Percentiles rank a stretch among this genome's conserved stretches.
phyloP scores from a whole-genome alignment of 2,888 invertebrate species.

The Dicycla oo region DNA sequence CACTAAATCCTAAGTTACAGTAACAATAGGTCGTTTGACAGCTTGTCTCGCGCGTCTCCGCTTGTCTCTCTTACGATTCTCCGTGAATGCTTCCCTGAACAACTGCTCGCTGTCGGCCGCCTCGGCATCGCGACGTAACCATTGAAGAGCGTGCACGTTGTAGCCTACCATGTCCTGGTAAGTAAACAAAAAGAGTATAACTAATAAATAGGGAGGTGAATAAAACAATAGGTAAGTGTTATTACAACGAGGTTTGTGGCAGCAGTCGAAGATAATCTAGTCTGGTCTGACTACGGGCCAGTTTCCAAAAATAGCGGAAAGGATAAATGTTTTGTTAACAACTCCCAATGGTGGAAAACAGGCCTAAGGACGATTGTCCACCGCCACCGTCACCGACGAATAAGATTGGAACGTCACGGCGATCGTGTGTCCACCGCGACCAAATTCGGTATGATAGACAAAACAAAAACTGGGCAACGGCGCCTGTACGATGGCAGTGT shows the following conservation, averaged over 20 bases:
- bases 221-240: too few species aligned
- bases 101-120: slow-evolving; percentile 93
- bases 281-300: not conserved
- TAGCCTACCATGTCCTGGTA: slow-evolving; percentile 95
- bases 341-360: not conserved
- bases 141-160: slow-evolving; percentile 95
- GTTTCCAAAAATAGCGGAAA: not conserved
- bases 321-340: not conserved
- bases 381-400: not conserved
- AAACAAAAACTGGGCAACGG: not conserved
- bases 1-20: slow-evolving; percentile 75
- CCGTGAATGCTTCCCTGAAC: slow-evolving; percentile 94
- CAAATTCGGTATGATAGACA: not conserved
- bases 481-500: not conserved
- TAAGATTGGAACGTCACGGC: too few species aligned
- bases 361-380: not conserved
- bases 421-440: not conserved
- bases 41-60: slow-evolving; percentile 91
- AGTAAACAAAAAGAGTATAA: not conserved
- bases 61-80: slow-evolving; percentile 91
- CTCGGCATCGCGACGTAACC: slow-evolving; percentile 94
- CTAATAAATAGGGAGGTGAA: too few species aligned
- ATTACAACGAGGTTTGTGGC: not conserved
- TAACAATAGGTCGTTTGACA: slow-evolving; percentile 91
- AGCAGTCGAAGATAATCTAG: not conserved